Base-by-base conservation (phyloP, 2,797 vertebrate genomes). In the Scleropages formosus region DNA sequence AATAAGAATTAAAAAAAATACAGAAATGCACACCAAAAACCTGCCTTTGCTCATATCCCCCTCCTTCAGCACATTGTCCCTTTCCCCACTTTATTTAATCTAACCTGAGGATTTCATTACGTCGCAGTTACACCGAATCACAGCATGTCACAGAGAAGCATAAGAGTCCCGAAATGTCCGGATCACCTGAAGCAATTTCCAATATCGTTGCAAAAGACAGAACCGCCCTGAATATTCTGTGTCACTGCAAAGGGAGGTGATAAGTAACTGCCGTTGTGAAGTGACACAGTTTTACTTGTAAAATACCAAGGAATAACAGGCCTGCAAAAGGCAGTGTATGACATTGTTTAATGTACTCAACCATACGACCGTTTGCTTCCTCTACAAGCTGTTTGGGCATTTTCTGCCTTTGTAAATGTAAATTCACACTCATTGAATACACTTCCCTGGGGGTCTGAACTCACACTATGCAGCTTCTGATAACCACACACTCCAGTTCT, bases 321-420 rank as follows among this genome's bases (percentile, higher is more conserved):
- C 65, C 22, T 27, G 49, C 47, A 71, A 51, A 71, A 56, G 39
- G 58, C 27, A 51, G 51, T 22, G 24, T 51, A 56, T 49, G 56
- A 51, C 15, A 71, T 22, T n/a, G 24, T 56, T 71, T 71, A 56
- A 24, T 58, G 49, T n/a, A 58, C n/a, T 70, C 49, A 70, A 53
- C 51, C 27, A 70, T 47, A 70, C 67, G 51, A 22, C 67, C 56
- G 46, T 27, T 8, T 31, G 22, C 47, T 9, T 24, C 65, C n/a
- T 24, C 39, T 8, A 15, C 18, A 56, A 39, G 24, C 27, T 24
- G 27, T 56, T 71, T 71, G 51, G 20, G 47, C n/a, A 31, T 71
- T 71, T 71, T 71, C 68, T 51, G 56, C 47, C 47, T 56, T 51
- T 31, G 49, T 58, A 56, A 71, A 24, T n/a, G n/a, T 71, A 56